Base-by-base conservation (phyloP, 2,113 vertebrate genomes). In the Hypanus sabinus region DNA sequence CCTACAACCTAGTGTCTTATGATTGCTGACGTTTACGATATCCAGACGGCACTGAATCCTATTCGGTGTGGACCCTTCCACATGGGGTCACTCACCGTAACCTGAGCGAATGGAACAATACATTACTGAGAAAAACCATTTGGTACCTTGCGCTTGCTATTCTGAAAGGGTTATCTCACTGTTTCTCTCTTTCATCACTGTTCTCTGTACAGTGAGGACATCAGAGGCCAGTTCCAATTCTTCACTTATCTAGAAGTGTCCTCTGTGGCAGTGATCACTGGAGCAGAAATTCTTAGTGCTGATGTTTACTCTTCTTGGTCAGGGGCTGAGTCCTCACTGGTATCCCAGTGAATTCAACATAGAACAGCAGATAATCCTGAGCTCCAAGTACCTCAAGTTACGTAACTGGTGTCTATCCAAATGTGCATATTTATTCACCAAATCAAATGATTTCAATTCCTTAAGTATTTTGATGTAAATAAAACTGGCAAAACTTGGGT, bases 381-480 rank as follows among this genome's bases (percentile, higher is more conserved):
- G 5, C n/a, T 14, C 65, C 16, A 18, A 33, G 60, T 62, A n/a
- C 11, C 3, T 65, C 60, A 65, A 46, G 46, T 46, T 46, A 46
- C 46, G 30, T 5, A 16, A 1, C 4, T 30, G 14, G 27, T 6
- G 7, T 9, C 60, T 9, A 60, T 90, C 16, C 62, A 30, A 88
- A 55, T 22, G 30, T n/a, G 62, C n/a, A 85, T 12, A 57, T 85
- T 85, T 85, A 88, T 90, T 90, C 85, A 90, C 85, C 33, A 62
- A 20, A 65, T 90, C 60, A 33, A 65, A 90, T 6, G 18, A 33
- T 68, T 33, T 16, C 60, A 62, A 62, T 65, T 60, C 27, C 33
- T 88, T 12, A 85, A 0, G 0, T 24, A 20, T 55, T 68, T 36
- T 65, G 85, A 60, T 5, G n/a, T 90, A 33, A 90, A 65, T 33